phyloP scores from a whole-genome alignment of 2,113 vertebrate species.

The Pterocles burchelli region DNA sequence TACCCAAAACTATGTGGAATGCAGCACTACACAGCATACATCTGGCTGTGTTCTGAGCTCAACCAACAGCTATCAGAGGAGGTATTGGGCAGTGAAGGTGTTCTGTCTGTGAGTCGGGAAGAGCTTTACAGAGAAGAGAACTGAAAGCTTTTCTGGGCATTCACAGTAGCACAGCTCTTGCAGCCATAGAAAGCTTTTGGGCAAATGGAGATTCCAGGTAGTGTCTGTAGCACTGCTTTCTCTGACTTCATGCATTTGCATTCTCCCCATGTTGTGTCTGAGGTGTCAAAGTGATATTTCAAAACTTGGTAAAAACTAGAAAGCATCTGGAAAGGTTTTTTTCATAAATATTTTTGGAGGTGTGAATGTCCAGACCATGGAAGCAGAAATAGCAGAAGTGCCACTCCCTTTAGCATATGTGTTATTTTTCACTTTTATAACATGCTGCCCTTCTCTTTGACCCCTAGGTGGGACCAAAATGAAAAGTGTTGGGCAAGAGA shows the following conservation, averaged over 20 bases:
- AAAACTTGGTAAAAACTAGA: not conserved
- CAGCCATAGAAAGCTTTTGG: not conserved
- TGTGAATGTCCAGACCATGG: not conserved
- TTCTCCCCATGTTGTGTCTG: not conserved
- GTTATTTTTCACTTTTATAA: not conserved
- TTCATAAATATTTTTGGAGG: not conserved
- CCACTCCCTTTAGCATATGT: not conserved
- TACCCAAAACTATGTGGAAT: rapidly evolving
- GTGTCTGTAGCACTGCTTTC: not conserved
- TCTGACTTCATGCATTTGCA: not conserved
- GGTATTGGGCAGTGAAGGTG: not conserved
- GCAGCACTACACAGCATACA: rapidly evolving
- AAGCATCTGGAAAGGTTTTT: not conserved
- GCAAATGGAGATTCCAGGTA: not conserved
- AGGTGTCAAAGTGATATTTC: not conserved
- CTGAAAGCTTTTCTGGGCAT: not conserved
- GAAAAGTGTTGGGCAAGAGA: not conserved
- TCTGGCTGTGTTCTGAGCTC: not conserved
- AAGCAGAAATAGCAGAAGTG: not conserved
- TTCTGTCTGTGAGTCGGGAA: not conserved
- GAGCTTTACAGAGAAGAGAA: not conserved
- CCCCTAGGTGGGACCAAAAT: not conserved
- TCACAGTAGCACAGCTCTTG: not conserved
- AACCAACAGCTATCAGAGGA: not conserved
- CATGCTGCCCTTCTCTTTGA: not conserved